These are phyloP conservation scores for Silurus aristotelis DNA, from an alignment of 2,797 vertebrate species.

Conservation along the genomic window DNA sequence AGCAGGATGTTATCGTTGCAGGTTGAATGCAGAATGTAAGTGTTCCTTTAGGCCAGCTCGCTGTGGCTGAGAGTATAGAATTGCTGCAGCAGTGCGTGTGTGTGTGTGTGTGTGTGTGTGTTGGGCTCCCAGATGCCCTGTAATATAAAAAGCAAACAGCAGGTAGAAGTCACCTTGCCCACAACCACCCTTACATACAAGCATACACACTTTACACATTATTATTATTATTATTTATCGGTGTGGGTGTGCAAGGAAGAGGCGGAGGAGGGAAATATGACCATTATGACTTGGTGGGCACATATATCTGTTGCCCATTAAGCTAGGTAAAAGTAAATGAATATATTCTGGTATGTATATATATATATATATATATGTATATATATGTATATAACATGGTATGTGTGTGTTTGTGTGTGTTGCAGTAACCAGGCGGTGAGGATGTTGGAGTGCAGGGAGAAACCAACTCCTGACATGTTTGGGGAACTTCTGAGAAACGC, in stretches of 20 bases:
- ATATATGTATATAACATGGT: too few species aligned
- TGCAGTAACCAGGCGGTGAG: constrained; percentile 92
- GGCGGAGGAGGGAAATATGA: background rate
- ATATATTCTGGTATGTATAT: background rate
- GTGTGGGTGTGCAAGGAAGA: background rate
- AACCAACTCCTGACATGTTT: constrained; percentile 93
- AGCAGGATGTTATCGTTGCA: constrained; percentile 26
- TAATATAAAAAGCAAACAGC: constrained; percentile 24
- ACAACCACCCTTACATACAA: constrained; percentile 6
- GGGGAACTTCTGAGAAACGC: constrained; percentile 94
- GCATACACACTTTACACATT: background rate
- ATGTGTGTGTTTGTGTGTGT: constrained; percentile 28
- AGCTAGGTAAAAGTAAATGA: background rate
- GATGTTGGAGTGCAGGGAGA: constrained; percentile 92
- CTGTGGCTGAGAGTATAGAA: background rate
- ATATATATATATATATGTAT: too few species aligned
- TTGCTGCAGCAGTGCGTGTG: constrained; percentile 31
- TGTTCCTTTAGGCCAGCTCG: constrained; percentile 22
- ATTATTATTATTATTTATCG: background rate
- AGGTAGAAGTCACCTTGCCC: constrained; percentile 33
- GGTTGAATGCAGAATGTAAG: constrained; percentile 20
- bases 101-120: background rate
- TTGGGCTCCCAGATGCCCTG: background rate
- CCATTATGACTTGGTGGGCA: background rate
- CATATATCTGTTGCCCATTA: background rate